These are phyloP conservation scores for Pseudotriccus pelzelni DNA, from an alignment of 2,797 vertebrate species.

Conservation along the genomic window DNA sequence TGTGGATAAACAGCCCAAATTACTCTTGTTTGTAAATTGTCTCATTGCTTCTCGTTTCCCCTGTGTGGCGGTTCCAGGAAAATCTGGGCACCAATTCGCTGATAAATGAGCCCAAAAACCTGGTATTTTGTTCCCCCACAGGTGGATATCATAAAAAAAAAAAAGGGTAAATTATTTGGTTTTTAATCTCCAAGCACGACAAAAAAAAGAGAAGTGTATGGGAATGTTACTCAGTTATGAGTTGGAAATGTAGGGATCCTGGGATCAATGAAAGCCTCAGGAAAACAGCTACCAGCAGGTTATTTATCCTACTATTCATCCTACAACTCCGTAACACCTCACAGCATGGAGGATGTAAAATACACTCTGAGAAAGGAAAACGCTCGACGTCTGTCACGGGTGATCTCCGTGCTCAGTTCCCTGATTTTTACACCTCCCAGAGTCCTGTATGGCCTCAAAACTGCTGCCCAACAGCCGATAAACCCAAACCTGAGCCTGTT, in stretches of 20 bases:
- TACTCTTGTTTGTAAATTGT: slow-evolving; percentile 34
- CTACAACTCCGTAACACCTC: background rate
- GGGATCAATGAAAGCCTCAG: background rate
- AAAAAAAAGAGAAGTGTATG: background rate
- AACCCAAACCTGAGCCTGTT: background rate
- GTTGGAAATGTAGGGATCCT: background rate
- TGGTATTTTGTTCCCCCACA: background rate
- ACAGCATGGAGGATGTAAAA: background rate
- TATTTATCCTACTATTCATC: background rate
- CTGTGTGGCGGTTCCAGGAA: background rate
- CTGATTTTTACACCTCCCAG: background rate
- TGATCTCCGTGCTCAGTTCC: background rate
- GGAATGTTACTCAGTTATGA: background rate
- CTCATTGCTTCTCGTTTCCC: slow-evolving; percentile 11
- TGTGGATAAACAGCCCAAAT: slow-evolving; percentile 46
- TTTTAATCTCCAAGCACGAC: background rate
- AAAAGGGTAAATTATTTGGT: background rate
- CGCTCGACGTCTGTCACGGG: background rate
- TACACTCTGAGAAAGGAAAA: background rate
- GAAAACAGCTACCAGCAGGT: background rate
- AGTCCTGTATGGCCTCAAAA: background rate
- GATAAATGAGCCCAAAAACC: slow-evolving; percentile 9
- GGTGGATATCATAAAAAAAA: background rate
- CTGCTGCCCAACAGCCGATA: background rate
- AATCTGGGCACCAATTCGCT: slow-evolving; percentile 12